These are phyloP conservation scores for Marcusenius ussheri DNA, from an alignment of 2,113 vertebrate genomes.

Conservation along the genomic window DNA sequence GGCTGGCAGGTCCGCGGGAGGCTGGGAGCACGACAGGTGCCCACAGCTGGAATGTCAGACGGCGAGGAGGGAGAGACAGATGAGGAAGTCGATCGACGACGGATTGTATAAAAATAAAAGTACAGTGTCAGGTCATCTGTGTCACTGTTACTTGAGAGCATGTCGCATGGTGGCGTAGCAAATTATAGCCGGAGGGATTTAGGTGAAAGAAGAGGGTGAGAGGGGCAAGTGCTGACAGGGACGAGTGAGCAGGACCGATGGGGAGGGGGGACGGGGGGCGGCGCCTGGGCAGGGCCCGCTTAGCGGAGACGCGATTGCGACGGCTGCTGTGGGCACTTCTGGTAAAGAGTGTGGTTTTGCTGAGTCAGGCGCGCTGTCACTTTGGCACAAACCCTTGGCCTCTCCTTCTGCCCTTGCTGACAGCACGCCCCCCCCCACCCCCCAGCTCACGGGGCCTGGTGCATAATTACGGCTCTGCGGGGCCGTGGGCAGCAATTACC, in stretches of 20 bases:
- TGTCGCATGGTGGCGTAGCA: background rate
- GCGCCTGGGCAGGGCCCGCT: slow-evolving; percentile 27
- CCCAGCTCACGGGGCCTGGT: slow-evolving; percentile 26
- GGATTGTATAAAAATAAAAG: background rate
- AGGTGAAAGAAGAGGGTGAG: background rate
- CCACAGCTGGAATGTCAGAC: background rate
- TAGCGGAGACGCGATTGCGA: slow-evolving; percentile 33
- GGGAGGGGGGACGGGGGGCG: slow-evolving; percentile 16
- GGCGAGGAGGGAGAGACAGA: background rate
- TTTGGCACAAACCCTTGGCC: slow-evolving; percentile 40
- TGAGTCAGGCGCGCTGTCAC: slow-evolving; percentile 53
- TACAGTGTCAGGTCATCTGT: background rate
- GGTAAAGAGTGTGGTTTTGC: slow-evolving; percentile 48
- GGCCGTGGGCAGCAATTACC: slow-evolving; percentile 44
- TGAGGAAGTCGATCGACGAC: background rate
- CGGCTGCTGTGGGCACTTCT: slow-evolving; percentile 53
- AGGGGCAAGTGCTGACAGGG: slow-evolving; percentile 25
- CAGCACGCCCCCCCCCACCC: slow-evolving; percentile 31
- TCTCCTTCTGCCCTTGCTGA: slow-evolving; percentile 52
- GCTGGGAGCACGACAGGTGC: slow-evolving; percentile 27
- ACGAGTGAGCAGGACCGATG: slow-evolving; percentile 32
- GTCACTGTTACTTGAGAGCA: background rate
- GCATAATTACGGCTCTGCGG: slow-evolving; percentile 42
- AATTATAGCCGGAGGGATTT: background rate
- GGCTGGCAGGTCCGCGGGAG: slow-evolving; percentile 35